Conservation (phyloP, 2,888 invertebrate species). For the Gonocerus acuteangulatus region DNA sequence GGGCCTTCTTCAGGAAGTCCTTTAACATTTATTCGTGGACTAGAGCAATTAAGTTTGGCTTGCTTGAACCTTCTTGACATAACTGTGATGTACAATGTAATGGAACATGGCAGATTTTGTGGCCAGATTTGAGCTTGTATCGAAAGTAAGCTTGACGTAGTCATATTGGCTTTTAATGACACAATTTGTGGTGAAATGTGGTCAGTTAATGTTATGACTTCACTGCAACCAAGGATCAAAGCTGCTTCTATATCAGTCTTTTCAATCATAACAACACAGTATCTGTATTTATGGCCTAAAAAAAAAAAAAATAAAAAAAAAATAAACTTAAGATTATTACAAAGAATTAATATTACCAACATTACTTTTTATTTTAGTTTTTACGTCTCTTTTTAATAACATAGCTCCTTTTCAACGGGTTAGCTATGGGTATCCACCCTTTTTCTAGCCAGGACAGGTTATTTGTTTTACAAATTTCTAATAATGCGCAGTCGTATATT, state of each 20-base stretch:
- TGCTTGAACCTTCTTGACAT: constrained; percentile 48
- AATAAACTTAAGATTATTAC: neutral
- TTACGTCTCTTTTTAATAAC: too few relatives aligned
- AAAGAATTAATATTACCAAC: too few relatives aligned
- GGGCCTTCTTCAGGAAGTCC: constrained; percentile 55
- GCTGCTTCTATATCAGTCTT: constrained; percentile 53
- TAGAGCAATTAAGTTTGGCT: constrained; percentile 56
- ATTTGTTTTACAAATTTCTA: too few relatives aligned
- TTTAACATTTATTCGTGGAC: constrained; percentile 54
- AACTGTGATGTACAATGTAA: constrained; percentile 41
- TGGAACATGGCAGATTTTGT: constrained; percentile 28
- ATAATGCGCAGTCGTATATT: too few relatives aligned
- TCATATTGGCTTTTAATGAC: constrained; percentile 39
- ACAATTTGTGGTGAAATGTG: constrained; percentile 31
- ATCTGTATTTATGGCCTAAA: constrained; percentile 44
- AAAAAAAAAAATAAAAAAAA: neutral
- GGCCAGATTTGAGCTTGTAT: constrained; percentile 30
- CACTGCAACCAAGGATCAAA: constrained; percentile 58
- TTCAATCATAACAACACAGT: constrained; percentile 61
- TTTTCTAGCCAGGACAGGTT: too few relatives aligned
- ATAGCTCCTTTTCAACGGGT: too few relatives aligned
- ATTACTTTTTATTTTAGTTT: too few relatives aligned
- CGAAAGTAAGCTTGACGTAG: constrained; percentile 15
- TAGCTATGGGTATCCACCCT: too few relatives aligned
- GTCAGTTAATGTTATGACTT: constrained; percentile 47